phyloP scores from a whole-genome alignment of 2,888 invertebrate genomes.

The Latrodectus elegans region DNA sequence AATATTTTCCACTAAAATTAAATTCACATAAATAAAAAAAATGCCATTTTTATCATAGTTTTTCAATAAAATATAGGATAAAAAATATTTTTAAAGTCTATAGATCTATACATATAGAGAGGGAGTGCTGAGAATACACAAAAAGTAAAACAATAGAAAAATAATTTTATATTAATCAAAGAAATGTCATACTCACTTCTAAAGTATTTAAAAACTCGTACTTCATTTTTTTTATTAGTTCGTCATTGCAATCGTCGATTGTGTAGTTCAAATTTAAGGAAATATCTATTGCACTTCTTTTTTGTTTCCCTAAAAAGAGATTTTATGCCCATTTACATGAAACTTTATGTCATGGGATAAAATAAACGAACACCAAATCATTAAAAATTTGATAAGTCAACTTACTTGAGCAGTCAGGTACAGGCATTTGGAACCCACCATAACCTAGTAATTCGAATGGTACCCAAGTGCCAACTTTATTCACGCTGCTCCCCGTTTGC shows the following conservation, averaged over 20 bases:
- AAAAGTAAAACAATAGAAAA: not conserved
- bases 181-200: conserved; percentile 14
- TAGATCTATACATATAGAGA: no score
- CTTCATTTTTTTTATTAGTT: conserved; percentile 23
- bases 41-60: no score
- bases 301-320: conserved; percentile 30
- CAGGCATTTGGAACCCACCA: conserved; percentile 29
- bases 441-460: conserved; percentile 3
- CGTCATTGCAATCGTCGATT: conserved; percentile 36
- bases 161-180: no score
- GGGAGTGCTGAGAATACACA: not conserved
- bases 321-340: not conserved
- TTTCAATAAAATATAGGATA: no score
- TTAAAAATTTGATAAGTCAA: not conserved
- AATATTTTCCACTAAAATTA: no score
- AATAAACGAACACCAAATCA: no score
- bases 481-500: not conserved
- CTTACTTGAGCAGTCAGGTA: conserved; percentile 65
- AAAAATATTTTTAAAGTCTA: not conserved
- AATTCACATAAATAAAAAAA: no score
- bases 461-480: conserved; percentile 13
- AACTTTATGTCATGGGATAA: not conserved
- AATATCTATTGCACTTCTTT: conserved; percentile 14
- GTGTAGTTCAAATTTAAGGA: conserved; percentile 17
- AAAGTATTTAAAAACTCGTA: conserved; percentile 33